phyloP scores from a whole-genome alignment of 2,113 vertebrate species.

The Elaphurus davidianus region DNA sequence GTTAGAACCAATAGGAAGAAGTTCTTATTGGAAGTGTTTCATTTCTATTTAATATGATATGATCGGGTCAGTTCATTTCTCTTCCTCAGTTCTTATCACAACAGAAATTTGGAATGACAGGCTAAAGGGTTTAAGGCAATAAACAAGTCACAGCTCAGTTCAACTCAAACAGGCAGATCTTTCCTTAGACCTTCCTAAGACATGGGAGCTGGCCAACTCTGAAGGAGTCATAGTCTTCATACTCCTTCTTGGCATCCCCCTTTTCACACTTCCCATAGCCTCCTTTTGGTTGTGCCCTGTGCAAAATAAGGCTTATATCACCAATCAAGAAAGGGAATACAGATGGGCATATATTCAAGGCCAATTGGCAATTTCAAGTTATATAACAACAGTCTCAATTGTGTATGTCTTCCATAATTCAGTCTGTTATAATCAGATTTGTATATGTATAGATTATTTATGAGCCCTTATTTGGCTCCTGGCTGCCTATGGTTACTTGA shows the following conservation, averaged over 20 bases:
- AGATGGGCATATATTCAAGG: not conserved
- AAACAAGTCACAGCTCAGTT: not conserved
- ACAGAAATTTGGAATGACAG: not conserved
- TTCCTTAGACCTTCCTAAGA: not conserved
- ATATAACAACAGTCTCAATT: not conserved
- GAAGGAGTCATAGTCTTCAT: not conserved
- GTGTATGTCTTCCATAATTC: not conserved
- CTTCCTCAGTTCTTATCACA: not conserved
- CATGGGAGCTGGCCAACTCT: not conserved
- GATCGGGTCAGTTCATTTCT: not conserved
- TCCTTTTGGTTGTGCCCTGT: not conserved
- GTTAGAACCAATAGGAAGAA: not conserved
- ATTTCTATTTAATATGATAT: not conserved
- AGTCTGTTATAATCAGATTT: not conserved
- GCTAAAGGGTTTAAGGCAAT: not conserved
- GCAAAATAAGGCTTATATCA: not conserved
- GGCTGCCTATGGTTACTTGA: not conserved
- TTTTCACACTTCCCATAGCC: not conserved
- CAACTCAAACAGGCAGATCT: not conserved
- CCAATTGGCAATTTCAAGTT: not conserved
- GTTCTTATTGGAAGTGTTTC: not conserved
- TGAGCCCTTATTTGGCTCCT: not conserved
- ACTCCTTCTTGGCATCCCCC: not conserved
- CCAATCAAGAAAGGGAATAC: not conserved
- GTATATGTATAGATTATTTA: not conserved